These are phyloP conservation scores for Nymphalis io DNA, from an alignment of 1,140 invertebrate species.

Conservation along the genomic window DNA sequence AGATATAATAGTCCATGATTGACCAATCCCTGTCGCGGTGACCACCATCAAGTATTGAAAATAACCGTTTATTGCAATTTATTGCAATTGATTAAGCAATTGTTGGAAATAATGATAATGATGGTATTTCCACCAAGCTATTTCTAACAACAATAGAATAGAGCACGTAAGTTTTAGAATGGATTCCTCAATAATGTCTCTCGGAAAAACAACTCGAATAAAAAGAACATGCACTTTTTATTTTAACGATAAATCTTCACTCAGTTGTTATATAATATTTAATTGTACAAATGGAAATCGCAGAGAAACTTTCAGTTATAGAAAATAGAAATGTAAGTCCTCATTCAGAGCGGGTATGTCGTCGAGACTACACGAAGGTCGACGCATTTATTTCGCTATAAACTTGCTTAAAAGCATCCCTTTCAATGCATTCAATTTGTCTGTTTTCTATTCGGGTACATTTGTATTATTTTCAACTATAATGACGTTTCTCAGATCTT, in stretches of 20 bases:
- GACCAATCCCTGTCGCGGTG: too few species aligned
- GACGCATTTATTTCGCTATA: constrained; percentile 10
- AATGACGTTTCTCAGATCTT: constrained; percentile 5
- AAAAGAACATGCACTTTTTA: constrained; percentile 10
- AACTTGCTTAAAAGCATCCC: constrained; percentile 12
- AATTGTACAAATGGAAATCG: constrained; percentile 25
- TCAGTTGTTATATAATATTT: constrained; percentile 16
- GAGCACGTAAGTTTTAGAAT: background rate
- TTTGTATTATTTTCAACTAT: constrained; percentile 10
- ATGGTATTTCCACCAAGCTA: background rate
- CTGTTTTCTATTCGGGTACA: constrained; percentile 3
- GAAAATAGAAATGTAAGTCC: constrained; percentile 11
- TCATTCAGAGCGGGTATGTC: constrained; percentile 12
- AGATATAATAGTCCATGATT: too few species aligned
- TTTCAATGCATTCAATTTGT: constrained; percentile 11
- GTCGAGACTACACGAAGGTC: background rate
- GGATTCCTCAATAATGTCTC: constrained; percentile 5
- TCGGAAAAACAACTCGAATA: constrained; percentile 11
- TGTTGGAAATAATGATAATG: background rate
- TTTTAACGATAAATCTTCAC: constrained; percentile 20
- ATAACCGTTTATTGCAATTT: too few species aligned
- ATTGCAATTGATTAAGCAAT: background rate
- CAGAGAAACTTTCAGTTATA: constrained; percentile 12
- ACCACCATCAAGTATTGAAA: too few species aligned
- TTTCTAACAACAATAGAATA: background rate